These are phyloP conservation scores for Gymnosoma rotundatum DNA, from an alignment of 2,888 invertebrate species.

Conservation along the genomic window DNA sequence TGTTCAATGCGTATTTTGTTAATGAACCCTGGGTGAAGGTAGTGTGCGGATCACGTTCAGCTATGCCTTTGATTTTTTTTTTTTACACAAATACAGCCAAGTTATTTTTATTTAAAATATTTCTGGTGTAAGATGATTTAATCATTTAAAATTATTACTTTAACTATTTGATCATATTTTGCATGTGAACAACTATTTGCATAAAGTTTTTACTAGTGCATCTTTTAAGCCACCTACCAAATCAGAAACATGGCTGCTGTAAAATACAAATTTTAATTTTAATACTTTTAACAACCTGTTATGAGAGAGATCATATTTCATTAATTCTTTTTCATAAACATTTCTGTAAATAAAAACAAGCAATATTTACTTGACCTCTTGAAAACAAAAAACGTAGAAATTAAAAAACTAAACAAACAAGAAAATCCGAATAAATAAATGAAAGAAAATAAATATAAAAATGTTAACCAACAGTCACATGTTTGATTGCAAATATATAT, in stretches of 20 bases:
- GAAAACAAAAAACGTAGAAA: constrained; percentile 44
- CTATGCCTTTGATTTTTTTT: too few species aligned
- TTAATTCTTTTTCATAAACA: constrained; percentile 34
- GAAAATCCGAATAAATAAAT: constrained; percentile 48
- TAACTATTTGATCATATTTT: constrained; percentile 35
- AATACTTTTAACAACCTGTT: constrained; percentile 45
- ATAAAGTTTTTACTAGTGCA: neutral
- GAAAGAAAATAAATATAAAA: constrained; percentile 44
- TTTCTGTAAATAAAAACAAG: constrained; percentile 1
- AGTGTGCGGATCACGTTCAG: too few species aligned
- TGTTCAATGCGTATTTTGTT: too few species aligned
- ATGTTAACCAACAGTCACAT: constrained; percentile 22
- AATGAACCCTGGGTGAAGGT: too few species aligned
- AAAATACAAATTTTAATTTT: constrained; percentile 32
- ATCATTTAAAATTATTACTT: constrained; percentile 47
- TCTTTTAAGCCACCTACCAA: neutral
- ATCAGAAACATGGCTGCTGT: neutral
- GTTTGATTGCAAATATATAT: constrained; percentile 7
- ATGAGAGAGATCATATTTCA: constrained; percentile 62
- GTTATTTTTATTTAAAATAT: neutral
- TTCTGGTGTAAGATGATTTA: constrained; percentile 33
- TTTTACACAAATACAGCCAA: too few species aligned
- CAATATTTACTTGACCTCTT: constrained; percentile 67
- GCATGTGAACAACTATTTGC: neutral
- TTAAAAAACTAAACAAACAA: constrained; percentile 38